Base-by-base conservation (phyloP, 2,888 invertebrate genomes). In the Caradrina kadenii region DNA sequence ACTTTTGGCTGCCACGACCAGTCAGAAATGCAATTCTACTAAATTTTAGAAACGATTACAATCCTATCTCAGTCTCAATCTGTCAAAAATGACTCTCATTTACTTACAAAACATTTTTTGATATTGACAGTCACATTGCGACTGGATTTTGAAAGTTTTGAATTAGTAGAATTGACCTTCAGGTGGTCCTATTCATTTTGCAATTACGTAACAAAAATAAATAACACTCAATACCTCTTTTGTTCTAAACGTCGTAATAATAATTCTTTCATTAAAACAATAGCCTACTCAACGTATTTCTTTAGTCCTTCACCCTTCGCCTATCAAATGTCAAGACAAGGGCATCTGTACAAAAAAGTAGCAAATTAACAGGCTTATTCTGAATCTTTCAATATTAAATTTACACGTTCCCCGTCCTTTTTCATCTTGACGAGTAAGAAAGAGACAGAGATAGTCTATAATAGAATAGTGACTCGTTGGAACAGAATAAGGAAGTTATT, bases 251-350 rank as follows among this genome's bases (percentile, higher is more conserved):
- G 1, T 49, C 10, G 13, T 26, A 15, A 48, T 31, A 39, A 63
- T 11, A 50, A 42, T 50, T 45, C 17, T 54, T 22, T 55, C 48
- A 66, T 74, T 63, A 59, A 66, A 63, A 69, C 49, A 73, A 68
- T 35, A 52, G 11, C 21, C 66, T 54, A 76, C 84, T 86, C 83
- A 65, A 80, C 42, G 26, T 50, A 69, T 88, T 76, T 71, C 61
- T 48, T 63, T 67, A 79, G 81, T 80, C 84, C 72, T 81, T 65
- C 80, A 74, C 84, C 84, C 70, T 65, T 52, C 15, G 39, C 78
- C 84, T 87, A 88, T 89, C 86, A 81, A 75, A 87, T 90, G 78
- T 87, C 88, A 75, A 56, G 76, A 86, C 85, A 84, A 79, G 86
- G 86, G 78, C 73, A 60, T 73, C 80, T 82, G 76, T 81, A 77